Evolutionary conservation across 2,797 vertebrate genomes (phyloP), one percentile per base, ranked within the genome.

Genomic region (Natrix natrix): DNA sequence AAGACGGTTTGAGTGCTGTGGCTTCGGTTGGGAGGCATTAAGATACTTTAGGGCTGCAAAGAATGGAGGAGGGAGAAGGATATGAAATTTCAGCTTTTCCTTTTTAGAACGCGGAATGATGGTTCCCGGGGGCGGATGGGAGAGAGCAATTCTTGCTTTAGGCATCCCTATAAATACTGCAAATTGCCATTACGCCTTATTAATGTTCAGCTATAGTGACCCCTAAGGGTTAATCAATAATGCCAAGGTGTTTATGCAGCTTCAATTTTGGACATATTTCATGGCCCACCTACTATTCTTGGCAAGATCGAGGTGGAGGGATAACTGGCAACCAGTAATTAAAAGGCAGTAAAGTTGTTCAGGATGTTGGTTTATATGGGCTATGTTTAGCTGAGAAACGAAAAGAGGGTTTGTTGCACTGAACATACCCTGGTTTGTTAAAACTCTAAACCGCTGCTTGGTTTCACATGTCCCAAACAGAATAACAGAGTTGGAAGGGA

Each of bases 221-320:
- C 87, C 92, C 37, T 20, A 92, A 89, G 32, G 61, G 13, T 91
- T 92, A 94, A 93, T 56, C 11, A 94, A 94, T 57, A 89, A 91
- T 61, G 86, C 12, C 14, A 43, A 0, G 66, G 74, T 55, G 74
- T 93, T 94, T 55, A 55, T 87, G 90, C 43, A 22, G 86, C n/a
- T 55, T 88, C 32, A 54, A 54, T 69, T 20, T 91, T 90, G 4
- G 88, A 89, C 63, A 22, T 83, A 69, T 61, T 93, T 52, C 57
- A 28, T 32, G 14, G 66, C 3, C 22, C 1, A 12, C 60, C 87
- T 12, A 88, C 2, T 20, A 86, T 57, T 48, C n/a, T 32, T 4
- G 54, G 26, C 69, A 54, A 37, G 55, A 89, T 2, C 8, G 26
- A 12, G 87, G 28, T 24, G 55, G 92, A 93, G 32, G 1, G 28